These are phyloP conservation scores for Cybosia mesomella DNA, from an alignment of 2,888 invertebrate genomes.

Conservation along the genomic window DNA sequence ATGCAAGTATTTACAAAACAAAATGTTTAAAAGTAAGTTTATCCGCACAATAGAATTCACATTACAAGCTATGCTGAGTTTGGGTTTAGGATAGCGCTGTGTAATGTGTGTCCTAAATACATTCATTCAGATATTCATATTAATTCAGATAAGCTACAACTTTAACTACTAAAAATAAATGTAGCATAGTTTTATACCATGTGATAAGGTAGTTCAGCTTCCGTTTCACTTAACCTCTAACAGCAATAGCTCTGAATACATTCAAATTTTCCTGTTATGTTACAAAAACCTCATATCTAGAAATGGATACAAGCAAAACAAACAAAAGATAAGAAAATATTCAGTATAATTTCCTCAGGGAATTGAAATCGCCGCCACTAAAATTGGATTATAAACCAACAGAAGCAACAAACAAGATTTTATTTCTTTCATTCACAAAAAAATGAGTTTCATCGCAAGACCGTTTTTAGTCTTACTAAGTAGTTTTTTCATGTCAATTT, in stretches of 20 bases:
- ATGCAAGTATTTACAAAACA: too few species aligned
- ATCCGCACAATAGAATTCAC: too few species aligned
- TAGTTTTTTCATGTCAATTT: neutral
- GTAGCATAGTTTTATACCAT: neutral
- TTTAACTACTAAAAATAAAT: neutral
- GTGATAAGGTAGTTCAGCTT: neutral
- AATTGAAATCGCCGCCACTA: slow-evolving; percentile 71
- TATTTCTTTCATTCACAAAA: slow-evolving; percentile 20
- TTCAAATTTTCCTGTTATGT: slow-evolving; percentile 18
- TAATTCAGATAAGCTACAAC: neutral
- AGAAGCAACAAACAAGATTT: slow-evolving; percentile 1
- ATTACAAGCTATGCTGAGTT: neutral
- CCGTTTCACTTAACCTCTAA: slow-evolving; percentile 23
- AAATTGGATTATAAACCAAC: slow-evolving; percentile 74
- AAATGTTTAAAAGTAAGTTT: too few species aligned
- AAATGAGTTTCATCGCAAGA: slow-evolving; percentile 54
- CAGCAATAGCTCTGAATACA: slow-evolving; percentile 40
- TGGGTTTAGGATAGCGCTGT: neutral
- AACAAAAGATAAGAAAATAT: slow-evolving; percentile 67
- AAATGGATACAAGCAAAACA: slow-evolving; percentile 69
- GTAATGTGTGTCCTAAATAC: neutral
- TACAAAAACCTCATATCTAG: slow-evolving; percentile 47
- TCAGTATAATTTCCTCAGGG: slow-evolving; percentile 75
- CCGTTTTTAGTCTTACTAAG: slow-evolving; percentile 66
- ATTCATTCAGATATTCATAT: too few species aligned